phyloP scores from a whole-genome alignment of 1,140 invertebrate species.

The Aphis gossypii region DNA sequence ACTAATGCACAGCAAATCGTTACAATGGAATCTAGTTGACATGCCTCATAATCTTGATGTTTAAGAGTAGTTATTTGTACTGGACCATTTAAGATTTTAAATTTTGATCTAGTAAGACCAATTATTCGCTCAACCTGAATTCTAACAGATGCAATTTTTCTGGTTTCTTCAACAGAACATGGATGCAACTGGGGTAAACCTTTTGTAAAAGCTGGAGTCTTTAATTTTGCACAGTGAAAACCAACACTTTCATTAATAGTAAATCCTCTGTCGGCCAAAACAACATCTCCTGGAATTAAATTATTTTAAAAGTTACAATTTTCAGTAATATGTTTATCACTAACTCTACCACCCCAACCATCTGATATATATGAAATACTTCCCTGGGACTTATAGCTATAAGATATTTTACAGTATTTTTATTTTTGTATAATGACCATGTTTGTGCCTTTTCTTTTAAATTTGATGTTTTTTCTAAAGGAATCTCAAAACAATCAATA shows the following conservation, averaged over 20 bases:
- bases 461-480: too few relatives aligned
- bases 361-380: slow-evolving; percentile 64
- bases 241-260: slow-evolving; percentile 60
- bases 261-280: slow-evolving; percentile 64
- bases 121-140: slow-evolving; percentile 60
- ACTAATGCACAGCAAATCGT: background rate
- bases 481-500: too few relatives aligned
- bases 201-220: slow-evolving; percentile 34
- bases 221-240: background rate
- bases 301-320: slow-evolving; percentile 61
- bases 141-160: slow-evolving; percentile 60
- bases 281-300: slow-evolving; percentile 59
- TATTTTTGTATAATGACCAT: slow-evolving; percentile 59
- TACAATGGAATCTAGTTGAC: background rate
- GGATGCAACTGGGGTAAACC: slow-evolving; percentile 55
- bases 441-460: too few relatives aligned
- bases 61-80: slow-evolving; percentile 30
- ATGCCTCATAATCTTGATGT: slow-evolving; percentile 15
- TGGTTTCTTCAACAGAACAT: slow-evolving; percentile 56
- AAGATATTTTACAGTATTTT: slow-evolving; percentile 65
- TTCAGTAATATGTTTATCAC: slow-evolving; percentile 62
- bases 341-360: background rate
- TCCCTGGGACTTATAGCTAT: slow-evolving; percentile 64
- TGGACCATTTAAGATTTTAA: slow-evolving; percentile 43
- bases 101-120: slow-evolving; percentile 58